Evolutionary conservation across 2,797 vertebrate genomes (phyloP), one percentile per base, ranked within the genome.

Genomic region (Sebastolobus alascanus): DNA sequence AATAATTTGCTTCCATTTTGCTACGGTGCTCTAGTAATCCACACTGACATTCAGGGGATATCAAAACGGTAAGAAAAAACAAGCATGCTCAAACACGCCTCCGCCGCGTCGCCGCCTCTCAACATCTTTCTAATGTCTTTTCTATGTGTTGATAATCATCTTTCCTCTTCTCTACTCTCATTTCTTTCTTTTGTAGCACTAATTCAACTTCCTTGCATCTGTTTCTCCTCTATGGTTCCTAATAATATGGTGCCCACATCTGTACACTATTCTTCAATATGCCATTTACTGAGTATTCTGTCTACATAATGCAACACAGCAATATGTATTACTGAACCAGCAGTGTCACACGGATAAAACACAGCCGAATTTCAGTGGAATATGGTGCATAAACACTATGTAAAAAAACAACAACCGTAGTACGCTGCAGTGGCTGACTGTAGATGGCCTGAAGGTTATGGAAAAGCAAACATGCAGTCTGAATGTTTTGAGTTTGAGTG

Each of bases 21-120:
- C 79, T 73, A 29, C 79, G 16, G 25, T 65, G 54, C 70, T 66
- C 25, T 8, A 3, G 58, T 80, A 85, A 89, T 88, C 61, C 66
- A 27, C 63, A 8, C 65, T 85, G 83, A 85, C 86, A 84, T 82
- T 80, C 59, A 38, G 68, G 43, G 61, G 75, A 75, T 67, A 85
- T 29, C 2, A 1, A 76, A 70, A 65, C 1, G 1, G 66, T 80
- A 61, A 87, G 86, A 84, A 67, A 72, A 40, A 55, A 82, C 31
- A 31, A 31, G 31, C 31, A 31, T 20, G 33, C 25, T 82, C 25
- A 73, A 74, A 82, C 68, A 71, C 33, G 73, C 43, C 16, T 31
- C 25, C 65, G 71, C n/a, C 20, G 20, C 5, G 68, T 73, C 50
- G 3, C 52, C 3, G 1, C 25, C 37, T 46, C n/a, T 27, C 8